Evolutionary conservation across 2,888 invertebrate species (phyloP), one percentile per base, ranked within the genome.

Genomic region (Cylindroiulus punctatus): DNA sequence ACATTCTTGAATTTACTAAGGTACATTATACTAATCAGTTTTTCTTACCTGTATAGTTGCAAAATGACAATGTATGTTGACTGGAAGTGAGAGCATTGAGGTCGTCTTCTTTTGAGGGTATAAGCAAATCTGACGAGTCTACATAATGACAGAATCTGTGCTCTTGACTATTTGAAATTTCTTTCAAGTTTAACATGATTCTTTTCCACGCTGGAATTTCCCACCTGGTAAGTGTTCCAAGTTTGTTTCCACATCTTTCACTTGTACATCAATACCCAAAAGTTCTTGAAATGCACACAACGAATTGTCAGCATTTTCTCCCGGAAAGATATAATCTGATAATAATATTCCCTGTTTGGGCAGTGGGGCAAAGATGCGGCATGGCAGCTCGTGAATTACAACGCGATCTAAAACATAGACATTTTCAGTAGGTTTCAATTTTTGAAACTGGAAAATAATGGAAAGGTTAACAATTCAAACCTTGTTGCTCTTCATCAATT

Each of bases 261-360:
- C 94, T 19, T 93, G 93, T 85, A 96, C 93, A 88, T 94, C 92
- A 82, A 97, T 91, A 90, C 96, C 96, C 19, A 97, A 92, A 86
- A 97, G 92, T 90, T 97, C 97, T 89, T 95, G 93, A 8, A 96
- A 94, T 0, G 97, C 95, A 65, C 95, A 93, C 81, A 95, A 92
- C 0, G 95, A 96, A 89, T 97, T 97, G 14, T 94, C 94, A 0
- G 95, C 93, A 0, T 95, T 95, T 92, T 98, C 97, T 0, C 97
- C 97, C 36, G 97, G 96, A 90, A 97, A 98, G 86, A 97, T 91
- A 90, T 98, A 98, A 91, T 98, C 97, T 85, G 96, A 96, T 52
- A 97, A 93, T 88, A 95, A 94, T 81, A 97, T 92, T 87, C 92
- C 91, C 44, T 92, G 92, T 32, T 92, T 91, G 2, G 94, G 93